Base-by-base conservation (phyloP, 2,113 vertebrate species). In the Dolichallabes microphthalmus region DNA sequence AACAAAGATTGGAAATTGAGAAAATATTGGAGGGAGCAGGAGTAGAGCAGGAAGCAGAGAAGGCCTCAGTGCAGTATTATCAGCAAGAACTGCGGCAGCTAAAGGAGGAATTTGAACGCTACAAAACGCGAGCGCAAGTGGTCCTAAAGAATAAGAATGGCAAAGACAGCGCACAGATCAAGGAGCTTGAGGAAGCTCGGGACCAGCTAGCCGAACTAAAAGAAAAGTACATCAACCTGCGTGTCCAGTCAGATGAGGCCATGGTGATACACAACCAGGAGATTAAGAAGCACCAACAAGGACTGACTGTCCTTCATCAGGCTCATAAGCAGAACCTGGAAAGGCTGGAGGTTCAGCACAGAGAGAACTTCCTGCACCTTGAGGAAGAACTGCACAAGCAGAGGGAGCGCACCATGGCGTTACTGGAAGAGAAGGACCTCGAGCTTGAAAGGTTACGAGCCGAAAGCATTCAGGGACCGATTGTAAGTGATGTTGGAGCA, bases 341-440 rank as follows among this genome's bases (percentile, higher is more conserved):
- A 87, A 90, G 91, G 0, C 82, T 88, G 66, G 95, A 95, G 88
- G 90, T 90, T 57, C 88, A 94, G 53, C 95, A 95, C 92, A 92
- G 95, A 2, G 96, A 99, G 0, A 91, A 94, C 74, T 92, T 94
- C 0, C 90, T 96, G 85, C 93, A 88, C 0, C 92, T 99, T 89
- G 98, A 99, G 90, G 96, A 94, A 50, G 97, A 99, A 92, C 90
- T 99, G n/a, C 96, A 96, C 92, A 97, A 96, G 55, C 98, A 99
- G 89, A 91, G 97, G 6, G 96, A 96, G 80, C 94, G 97, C 2
- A 96, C 97, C 0, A 95, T 97, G 93, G 95, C 96, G 0, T 93
- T 99, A 90, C 94, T 99, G 71, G 90, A 95, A 0, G 97, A 99
- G 55, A 99, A 99, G 92, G 98, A 99, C 88, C 92, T 90, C 0